Percentiles rank a stretch among this genome's conserved stretches.
Conservation (phyloP, 1,140 invertebrate species). For the Phocides pigmalion region DNA sequence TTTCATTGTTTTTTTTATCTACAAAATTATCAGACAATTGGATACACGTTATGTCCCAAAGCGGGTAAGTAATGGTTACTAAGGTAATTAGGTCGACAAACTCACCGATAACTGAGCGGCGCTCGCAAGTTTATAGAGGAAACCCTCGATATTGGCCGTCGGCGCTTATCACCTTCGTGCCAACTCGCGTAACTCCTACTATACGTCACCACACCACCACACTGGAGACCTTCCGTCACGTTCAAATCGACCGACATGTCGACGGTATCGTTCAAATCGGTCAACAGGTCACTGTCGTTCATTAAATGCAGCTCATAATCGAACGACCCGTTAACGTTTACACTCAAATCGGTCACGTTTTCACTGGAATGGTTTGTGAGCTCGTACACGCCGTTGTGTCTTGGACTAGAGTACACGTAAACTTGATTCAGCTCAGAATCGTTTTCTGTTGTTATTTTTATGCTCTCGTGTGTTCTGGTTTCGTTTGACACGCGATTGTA, state of each 20-base stretch:
- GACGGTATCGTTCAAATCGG: slow-evolving; percentile 44
- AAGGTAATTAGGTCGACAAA: slow-evolving; percentile 20
- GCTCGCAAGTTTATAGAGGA: slow-evolving; percentile 71
- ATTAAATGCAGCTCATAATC: slow-evolving; percentile 43
- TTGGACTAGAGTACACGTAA: slow-evolving; percentile 71
- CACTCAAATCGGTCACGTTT: slow-evolving; percentile 42
- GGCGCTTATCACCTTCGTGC: slow-evolving; percentile 62
- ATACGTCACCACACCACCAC: slow-evolving; percentile 60
- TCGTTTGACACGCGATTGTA: slow-evolving; percentile 51
- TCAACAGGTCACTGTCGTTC: slow-evolving; percentile 44
- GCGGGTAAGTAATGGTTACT: slow-evolving; percentile 4
- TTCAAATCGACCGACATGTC: slow-evolving; percentile 55
- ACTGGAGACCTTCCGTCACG: slow-evolving; percentile 49
- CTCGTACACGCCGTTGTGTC: slow-evolving; percentile 75
- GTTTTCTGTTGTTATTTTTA: slow-evolving; percentile 62
- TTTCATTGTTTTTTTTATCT: background rate
- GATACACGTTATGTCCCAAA: background rate
- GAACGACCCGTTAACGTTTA: slow-evolving; percentile 45
- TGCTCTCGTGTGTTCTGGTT: slow-evolving; percentile 44
- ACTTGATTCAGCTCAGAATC: slow-evolving; percentile 68
- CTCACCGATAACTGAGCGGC: slow-evolving; percentile 78
- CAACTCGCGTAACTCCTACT: slow-evolving; percentile 68
- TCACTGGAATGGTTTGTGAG: slow-evolving; percentile 63
- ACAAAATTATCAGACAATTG: slow-evolving; percentile 2
- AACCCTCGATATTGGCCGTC: slow-evolving; percentile 45